These are phyloP conservation scores for Muntiacus reevesi DNA, from an alignment of 2,113 vertebrate species.

Conservation along the genomic window DNA sequence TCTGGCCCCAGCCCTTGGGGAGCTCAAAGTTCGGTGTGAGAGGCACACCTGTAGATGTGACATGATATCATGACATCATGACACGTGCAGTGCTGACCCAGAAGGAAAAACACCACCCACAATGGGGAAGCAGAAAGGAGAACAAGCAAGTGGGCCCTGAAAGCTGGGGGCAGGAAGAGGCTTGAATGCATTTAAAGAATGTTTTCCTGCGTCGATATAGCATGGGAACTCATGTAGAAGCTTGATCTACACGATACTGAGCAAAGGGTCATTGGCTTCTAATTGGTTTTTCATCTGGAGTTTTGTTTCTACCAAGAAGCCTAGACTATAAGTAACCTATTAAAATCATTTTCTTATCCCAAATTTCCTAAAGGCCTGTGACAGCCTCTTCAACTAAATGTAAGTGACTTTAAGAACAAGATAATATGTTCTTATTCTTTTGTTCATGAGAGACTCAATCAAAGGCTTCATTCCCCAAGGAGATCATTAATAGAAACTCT, in stretches of 20 bases:
- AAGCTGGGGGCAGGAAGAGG: neutral
- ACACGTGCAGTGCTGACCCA: neutral
- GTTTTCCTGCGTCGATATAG: neutral
- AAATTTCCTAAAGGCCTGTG: neutral
- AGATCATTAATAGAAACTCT: constrained; percentile 18
- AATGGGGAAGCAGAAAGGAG: neutral
- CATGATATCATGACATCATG: neutral
- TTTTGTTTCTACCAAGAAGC: neutral
- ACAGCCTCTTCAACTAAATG: neutral
- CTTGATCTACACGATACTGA: neutral
- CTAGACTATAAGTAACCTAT: neutral
- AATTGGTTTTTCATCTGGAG: neutral
- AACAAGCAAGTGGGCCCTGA: neutral
- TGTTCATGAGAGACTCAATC: neutral
- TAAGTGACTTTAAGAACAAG: neutral
- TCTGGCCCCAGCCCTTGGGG: neutral
- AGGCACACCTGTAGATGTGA: neutral
- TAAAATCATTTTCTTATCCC: neutral
- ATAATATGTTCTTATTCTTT: neutral
- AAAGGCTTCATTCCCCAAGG: neutral
- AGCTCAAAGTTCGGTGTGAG: neutral
- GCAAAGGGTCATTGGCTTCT: neutral
- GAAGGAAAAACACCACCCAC: neutral
- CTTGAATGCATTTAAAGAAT: neutral
- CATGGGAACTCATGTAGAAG: neutral